Conservation (phyloP, 2,113 vertebrate species). For the Petrocephalus microphthalmus region DNA sequence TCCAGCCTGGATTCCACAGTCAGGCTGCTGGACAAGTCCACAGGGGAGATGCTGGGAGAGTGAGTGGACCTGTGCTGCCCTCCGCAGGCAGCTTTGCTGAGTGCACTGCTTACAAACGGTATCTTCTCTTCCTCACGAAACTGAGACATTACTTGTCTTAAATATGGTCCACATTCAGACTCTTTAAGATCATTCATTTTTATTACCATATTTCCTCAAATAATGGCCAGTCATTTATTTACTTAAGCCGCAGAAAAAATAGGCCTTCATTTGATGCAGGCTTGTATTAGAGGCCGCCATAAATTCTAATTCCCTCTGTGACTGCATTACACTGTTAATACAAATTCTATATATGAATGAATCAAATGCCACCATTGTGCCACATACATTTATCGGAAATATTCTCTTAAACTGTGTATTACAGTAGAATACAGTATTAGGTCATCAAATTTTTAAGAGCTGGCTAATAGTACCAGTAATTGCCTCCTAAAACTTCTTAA, state of each 20-base stretch:
- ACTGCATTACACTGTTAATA: not conserved
- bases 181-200: not conserved
- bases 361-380: not conserved
- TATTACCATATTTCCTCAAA: not conserved
- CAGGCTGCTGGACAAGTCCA: conserved; percentile 83
- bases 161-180: not conserved
- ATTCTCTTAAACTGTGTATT: not conserved
- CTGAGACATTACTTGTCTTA: not conserved
- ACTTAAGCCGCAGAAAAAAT: not conserved
- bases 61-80: conserved; percentile 45
- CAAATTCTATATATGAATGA: not conserved
- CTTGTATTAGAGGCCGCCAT: not conserved
- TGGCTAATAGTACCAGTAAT: not conserved
- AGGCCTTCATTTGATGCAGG: not conserved
- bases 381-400: not conserved
- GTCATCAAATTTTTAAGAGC: not conserved
- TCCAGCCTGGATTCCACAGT: conserved; percentile 79
- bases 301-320: not conserved
- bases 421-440: not conserved
- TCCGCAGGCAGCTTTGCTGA: not conserved
- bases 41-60: conserved; percentile 88
- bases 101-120: not conserved
- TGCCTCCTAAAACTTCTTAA: not conserved
- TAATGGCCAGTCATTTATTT: not conserved
- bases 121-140: not conserved